phyloP scores from a whole-genome alignment of 1,140 invertebrate genomes.

The Microvelia longipes region DNA sequence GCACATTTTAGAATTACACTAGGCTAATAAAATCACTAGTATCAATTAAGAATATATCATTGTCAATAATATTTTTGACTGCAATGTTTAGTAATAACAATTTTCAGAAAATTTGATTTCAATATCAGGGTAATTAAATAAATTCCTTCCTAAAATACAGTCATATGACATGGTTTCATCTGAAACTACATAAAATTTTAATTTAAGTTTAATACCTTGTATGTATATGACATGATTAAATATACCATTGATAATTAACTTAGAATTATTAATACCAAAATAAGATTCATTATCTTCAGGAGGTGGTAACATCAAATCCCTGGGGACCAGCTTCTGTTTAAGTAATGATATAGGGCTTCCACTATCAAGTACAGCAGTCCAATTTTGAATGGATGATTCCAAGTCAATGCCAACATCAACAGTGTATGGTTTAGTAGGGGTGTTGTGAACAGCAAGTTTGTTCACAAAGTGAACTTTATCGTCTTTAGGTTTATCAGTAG shows the following conservation, averaged over 20 bases:
- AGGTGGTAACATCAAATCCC: not conserved
- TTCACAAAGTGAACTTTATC: not conserved
- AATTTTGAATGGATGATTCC: not conserved
- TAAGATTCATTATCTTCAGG: not conserved
- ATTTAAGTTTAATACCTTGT: not conserved
- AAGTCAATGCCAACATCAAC: not conserved
- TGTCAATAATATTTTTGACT: not conserved
- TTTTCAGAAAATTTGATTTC: not conserved
- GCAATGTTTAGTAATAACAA: not conserved
- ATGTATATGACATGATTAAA: not conserved
- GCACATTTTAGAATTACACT: not conserved
- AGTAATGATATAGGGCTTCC: not conserved
- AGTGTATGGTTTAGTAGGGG: not conserved
- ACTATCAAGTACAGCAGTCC: too few relatives aligned
- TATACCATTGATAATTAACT: not conserved
- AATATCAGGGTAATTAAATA: not conserved
- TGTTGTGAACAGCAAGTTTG: not conserved
- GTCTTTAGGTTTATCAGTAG: not conserved
- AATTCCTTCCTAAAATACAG: not conserved
- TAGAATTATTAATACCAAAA: not conserved
- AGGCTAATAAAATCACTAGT: not conserved
- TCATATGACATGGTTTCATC: not conserved
- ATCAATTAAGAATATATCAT: not conserved
- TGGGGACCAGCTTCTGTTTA: not conserved
- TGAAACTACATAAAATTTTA: constrained; percentile 3